Conservation (phyloP, 1,140 invertebrate genomes). For the Drosophila cardini region DNA sequence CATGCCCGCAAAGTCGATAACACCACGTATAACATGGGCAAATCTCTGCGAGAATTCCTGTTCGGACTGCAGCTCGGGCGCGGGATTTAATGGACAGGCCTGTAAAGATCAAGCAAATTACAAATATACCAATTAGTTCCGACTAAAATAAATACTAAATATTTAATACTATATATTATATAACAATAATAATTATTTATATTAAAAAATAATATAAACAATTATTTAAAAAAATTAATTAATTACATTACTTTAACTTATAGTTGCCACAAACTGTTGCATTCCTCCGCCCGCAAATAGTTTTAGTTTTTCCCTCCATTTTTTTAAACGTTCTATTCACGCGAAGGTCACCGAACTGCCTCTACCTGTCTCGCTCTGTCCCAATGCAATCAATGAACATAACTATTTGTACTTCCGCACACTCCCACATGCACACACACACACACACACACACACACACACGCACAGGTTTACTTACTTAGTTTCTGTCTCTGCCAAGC, state of each 20-base stretch:
- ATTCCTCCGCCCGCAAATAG: background rate
- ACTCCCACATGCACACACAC: slow-evolving; percentile 35
- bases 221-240: background rate
- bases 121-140: background rate
- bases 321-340: slow-evolving; percentile 42
- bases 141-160: background rate
- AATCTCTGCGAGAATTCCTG: slow-evolving; percentile 97
- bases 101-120: slow-evolving; percentile 16
- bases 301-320: background rate
- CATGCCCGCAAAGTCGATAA: slow-evolving; percentile 98
- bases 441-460: background rate
- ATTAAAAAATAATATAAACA: background rate
- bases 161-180: background rate
- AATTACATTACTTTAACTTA: too few relatives aligned
- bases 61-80: slow-evolving; percentile 94
- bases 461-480: background rate
- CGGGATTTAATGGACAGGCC: slow-evolving; percentile 90
- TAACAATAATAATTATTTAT: background rate
- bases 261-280: slow-evolving; percentile 34
- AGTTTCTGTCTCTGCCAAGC: too few relatives aligned
- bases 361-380: background rate
- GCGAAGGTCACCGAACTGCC: slow-evolving; percentile 77
- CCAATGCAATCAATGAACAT: slow-evolving; percentile 68
- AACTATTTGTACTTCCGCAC: slow-evolving; percentile 73
- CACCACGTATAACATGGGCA: slow-evolving; percentile 97